These are phyloP conservation scores for Mobula hypostoma DNA, from an alignment of 2,113 vertebrate species.

Conservation along the genomic window DNA sequence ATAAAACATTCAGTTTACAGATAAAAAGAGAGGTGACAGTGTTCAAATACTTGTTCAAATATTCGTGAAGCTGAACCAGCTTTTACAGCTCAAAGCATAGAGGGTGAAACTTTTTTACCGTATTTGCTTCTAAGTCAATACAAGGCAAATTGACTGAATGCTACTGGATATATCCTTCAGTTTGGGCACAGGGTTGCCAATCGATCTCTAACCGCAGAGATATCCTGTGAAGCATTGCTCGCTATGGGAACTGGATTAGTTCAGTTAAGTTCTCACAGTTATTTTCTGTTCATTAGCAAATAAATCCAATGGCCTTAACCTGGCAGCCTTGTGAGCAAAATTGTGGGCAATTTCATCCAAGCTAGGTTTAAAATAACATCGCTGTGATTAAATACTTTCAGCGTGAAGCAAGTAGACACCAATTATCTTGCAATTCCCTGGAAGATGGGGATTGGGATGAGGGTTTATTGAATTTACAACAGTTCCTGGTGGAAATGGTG, in stretches of 20 bases:
- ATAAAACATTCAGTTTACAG: neutral
- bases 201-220: neutral
- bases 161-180: neutral
- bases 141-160: neutral
- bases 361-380: neutral
- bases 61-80: neutral
- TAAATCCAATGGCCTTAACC: neutral
- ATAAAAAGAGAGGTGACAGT: neutral
- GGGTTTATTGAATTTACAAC: too few relatives aligned
- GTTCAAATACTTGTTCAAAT: neutral
- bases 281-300: neutral
- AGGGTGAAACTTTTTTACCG: neutral
- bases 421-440: neutral
- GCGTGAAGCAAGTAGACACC: neutral
- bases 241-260: neutral
- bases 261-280: neutral
- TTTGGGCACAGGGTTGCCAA: neutral
- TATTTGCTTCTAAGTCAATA: neutral
- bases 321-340: neutral
- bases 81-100: neutral
- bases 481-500: too few relatives aligned
- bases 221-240: neutral
- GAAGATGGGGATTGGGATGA: too few relatives aligned
- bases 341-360: neutral
- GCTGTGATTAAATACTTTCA: neutral